These are phyloP conservation scores for Zonotrichia albicollis DNA, from an alignment of 2,797 vertebrate species.

Conservation along the genomic window DNA sequence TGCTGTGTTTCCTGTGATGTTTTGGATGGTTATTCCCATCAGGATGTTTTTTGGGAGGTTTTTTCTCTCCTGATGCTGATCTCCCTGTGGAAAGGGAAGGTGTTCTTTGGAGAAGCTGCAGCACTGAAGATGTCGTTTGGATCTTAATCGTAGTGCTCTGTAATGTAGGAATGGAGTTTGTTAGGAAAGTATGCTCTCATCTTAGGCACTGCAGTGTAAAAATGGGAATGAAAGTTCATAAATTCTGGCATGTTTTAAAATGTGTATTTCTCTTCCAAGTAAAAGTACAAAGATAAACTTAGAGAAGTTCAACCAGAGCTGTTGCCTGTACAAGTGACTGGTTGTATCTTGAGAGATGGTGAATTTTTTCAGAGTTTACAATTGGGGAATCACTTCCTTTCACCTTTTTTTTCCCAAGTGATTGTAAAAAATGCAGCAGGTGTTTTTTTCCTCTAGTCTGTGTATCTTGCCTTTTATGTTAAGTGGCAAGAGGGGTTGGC, in stretches of 20 bases:
- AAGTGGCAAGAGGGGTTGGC: neutral
- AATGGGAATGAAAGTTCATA: neutral
- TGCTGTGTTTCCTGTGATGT: conserved; percentile 84
- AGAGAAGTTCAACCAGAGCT: neutral
- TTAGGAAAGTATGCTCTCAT: neutral
- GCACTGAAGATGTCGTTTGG: neutral
- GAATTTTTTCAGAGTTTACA: neutral
- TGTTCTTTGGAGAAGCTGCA: neutral
- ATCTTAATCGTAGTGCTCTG: neutral
- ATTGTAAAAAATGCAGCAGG: neutral
- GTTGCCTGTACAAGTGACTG: neutral
- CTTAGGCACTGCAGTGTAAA: neutral
- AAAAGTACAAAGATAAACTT: neutral
- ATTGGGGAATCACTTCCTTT: neutral
- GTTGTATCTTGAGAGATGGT: neutral
- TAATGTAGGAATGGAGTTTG: conserved; percentile 1
- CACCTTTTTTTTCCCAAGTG: neutral
- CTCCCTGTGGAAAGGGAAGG: neutral
- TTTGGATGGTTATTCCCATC: conserved; percentile 84
- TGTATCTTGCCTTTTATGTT: neutral
- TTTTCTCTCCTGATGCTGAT: neutral
- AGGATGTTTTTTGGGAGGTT: neutral
- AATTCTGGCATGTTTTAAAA: neutral
- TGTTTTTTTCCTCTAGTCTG: neutral
- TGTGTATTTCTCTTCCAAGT: neutral